Conservation (phyloP, 2,113 vertebrate genomes). For the Plestiodon gilberti region DNA sequence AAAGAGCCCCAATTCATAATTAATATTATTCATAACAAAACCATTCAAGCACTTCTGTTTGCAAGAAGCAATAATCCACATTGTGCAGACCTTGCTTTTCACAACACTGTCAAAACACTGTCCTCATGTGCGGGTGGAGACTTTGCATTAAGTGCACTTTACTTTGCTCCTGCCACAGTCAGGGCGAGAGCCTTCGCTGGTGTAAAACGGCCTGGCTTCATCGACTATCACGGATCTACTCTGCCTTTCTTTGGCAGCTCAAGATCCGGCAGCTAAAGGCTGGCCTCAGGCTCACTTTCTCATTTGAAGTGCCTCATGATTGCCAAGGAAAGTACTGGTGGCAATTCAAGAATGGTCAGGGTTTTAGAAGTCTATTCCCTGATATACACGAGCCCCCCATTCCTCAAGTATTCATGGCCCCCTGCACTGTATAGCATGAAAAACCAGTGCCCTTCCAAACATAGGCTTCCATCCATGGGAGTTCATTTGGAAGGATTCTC, state of each 20-base stretch:
- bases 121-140: too few relatives aligned
- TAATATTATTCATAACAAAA: constrained; percentile 11
- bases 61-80: neutral
- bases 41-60: neutral
- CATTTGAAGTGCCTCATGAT: neutral
- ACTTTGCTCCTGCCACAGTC: neutral
- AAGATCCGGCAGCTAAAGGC: too few relatives aligned
- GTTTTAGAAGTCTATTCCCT: neutral
- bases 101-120: neutral
- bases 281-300: neutral
- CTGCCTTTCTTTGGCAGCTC: neutral
- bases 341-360: neutral
- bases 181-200: neutral
- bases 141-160: neutral
- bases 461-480: neutral
- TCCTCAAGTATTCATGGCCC: neutral
- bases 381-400: neutral
- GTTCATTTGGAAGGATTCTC: neutral
- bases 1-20: constrained; percentile 1
- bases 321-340: neutral
- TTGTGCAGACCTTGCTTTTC: neutral
- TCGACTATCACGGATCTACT: neutral
- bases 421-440: neutral
- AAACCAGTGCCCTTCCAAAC: neutral
- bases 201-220: neutral